Percentiles rank a stretch among this genome's conserved stretches.
Conservation (phyloP, 2,888 invertebrate genomes). For the Lasioglossum zephyrum region DNA sequence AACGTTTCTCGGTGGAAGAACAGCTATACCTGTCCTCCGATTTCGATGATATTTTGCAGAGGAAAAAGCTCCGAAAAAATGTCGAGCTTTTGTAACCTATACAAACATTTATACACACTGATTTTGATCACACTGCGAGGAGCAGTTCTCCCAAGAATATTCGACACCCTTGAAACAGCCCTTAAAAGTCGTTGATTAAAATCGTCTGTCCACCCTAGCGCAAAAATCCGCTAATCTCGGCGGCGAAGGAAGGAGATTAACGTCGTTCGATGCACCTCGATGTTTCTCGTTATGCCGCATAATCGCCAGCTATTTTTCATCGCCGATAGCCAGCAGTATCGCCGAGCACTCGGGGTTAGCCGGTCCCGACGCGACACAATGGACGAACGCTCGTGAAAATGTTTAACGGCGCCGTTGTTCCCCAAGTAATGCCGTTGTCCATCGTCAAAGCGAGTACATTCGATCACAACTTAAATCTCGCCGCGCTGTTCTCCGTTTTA, state of each 20-base stretch:
- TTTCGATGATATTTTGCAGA: neutral
- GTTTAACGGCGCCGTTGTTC: neutral
- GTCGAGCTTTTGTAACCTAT: too few relatives aligned
- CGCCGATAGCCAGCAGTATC: conserved; percentile 29
- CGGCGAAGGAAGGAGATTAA: conserved; percentile 52
- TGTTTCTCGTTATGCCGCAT: conserved; percentile 49
- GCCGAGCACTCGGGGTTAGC: neutral
- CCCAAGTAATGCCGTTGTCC: neutral
- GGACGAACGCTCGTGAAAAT: neutral
- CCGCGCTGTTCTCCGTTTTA: neutral
- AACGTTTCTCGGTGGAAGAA: neutral
- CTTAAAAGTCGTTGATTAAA: too few relatives aligned
- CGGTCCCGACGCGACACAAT: neutral
- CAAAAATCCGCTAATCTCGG: conserved; percentile 54
- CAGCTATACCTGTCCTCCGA: neutral
- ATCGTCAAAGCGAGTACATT: conserved; percentile 3
- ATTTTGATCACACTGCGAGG: too few relatives aligned
- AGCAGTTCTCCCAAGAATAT: too few relatives aligned
- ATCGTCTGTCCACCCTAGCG: neutral
- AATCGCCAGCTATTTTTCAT: conserved; percentile 54
- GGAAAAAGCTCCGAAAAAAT: too few relatives aligned
- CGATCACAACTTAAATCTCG: neutral
- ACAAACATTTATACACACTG: too few relatives aligned
- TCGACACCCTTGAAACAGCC: too few relatives aligned
- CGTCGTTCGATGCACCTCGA: conserved; percentile 54